These are phyloP conservation scores for Cylindroiulus punctatus DNA, from an alignment of 2,888 invertebrate species.

Conservation along the genomic window DNA sequence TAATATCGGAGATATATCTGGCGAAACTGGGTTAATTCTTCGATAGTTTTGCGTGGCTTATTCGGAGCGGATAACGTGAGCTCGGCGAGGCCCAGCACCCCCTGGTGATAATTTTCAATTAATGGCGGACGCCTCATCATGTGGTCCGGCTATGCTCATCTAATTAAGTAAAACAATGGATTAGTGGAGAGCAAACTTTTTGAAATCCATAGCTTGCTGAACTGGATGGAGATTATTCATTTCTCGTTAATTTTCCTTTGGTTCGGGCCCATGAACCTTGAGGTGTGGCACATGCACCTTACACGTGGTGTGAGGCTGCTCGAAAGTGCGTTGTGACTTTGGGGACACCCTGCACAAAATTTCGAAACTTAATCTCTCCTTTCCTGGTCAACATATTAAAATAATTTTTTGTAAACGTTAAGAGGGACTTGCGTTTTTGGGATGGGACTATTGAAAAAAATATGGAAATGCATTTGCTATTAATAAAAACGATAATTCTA, in stretches of 20 bases:
- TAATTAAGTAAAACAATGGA: background rate
- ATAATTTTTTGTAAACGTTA: no score
- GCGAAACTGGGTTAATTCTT: background rate
- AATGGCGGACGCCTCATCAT: background rate
- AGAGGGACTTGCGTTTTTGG: no score
- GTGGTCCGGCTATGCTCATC: background rate
- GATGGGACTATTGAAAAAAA: no score
- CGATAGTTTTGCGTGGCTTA: background rate
- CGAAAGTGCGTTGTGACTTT: no score
- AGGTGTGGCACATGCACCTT: no score
- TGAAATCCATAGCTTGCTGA: background rate
- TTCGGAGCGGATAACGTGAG: background rate
- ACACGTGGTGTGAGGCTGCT: no score
- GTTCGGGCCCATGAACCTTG: background rate
- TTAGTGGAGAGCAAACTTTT: background rate
- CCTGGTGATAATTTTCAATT: slow-evolving; percentile 29
- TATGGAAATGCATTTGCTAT: no score
- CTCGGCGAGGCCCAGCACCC: background rate
- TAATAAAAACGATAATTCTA: no score
- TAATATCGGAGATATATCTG: background rate
- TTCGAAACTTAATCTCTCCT: no score
- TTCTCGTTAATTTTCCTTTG: no score
- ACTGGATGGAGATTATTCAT: background rate
- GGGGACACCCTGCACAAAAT: no score
- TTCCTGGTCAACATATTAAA: no score